These are phyloP conservation scores for Leucophora obtusa DNA, from an alignment of 2,888 invertebrate species.

Conservation along the genomic window DNA sequence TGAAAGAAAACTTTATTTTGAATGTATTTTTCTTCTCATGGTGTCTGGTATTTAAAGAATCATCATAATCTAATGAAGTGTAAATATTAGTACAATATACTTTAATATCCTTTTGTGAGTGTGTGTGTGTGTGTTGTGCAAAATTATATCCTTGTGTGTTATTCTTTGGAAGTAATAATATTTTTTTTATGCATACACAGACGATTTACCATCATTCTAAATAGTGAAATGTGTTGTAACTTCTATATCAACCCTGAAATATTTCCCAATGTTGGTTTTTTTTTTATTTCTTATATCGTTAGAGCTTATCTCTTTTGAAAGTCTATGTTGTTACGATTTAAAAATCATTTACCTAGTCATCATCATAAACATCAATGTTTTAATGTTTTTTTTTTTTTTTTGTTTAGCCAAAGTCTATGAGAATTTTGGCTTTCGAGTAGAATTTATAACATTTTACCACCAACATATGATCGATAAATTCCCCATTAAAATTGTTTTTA, in stretches of 20 bases:
- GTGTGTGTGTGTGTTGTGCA: conserved; percentile 62
- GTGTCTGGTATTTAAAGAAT: conserved; percentile 40
- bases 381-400: conserved; percentile 55
- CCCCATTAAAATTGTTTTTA: conserved; percentile 77
- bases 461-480: conserved; percentile 76
- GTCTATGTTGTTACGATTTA: conserved; percentile 32
- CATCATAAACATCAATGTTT: conserved; percentile 16
- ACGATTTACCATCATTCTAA: conserved; percentile 2
- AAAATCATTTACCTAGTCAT: conserved; percentile 42
- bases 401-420: conserved; percentile 17
- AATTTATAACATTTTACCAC: neutral
- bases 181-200: neutral
- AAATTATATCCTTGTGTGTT: conserved; percentile 39
- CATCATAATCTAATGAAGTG: conserved; percentile 59
- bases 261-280: neutral
- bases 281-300: conserved; percentile 18
- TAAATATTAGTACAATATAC: conserved; percentile 53
- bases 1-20: neutral
- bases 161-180: neutral
- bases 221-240: neutral
- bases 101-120: conserved; percentile 41
- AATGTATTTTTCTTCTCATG: conserved; percentile 2
- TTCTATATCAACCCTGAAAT: neutral
- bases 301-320: conserved; percentile 41
- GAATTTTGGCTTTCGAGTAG: neutral